phyloP scores from a whole-genome alignment of 2,888 invertebrate species.

The Carpatolechia fugitivella region DNA sequence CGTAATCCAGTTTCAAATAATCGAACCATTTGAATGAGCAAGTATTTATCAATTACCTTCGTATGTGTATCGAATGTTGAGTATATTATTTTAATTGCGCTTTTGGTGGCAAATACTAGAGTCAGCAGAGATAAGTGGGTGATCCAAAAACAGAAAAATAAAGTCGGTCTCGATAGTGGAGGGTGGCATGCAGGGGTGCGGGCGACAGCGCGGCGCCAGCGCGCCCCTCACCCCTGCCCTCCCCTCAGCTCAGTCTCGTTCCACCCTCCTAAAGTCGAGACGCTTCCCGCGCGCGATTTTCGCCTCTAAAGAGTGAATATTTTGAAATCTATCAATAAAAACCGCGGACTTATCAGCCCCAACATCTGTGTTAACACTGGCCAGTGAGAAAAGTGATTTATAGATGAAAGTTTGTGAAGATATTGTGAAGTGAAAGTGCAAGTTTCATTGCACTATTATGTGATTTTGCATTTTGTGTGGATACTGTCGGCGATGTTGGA shows the following conservation, averaged over 20 bases:
- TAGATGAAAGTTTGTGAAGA: background rate
- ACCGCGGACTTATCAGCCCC: no score
- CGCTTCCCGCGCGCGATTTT: constrained; percentile 29
- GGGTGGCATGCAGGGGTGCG: constrained; percentile 14
- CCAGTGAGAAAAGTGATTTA: background rate
- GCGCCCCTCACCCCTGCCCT: constrained; percentile 10
- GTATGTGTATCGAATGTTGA: constrained; percentile 3
- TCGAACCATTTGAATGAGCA: background rate
- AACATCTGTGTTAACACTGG: background rate
- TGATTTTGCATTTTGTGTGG: constrained; percentile 25
- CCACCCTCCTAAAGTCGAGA: constrained; percentile 35
- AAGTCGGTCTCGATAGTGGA: constrained; percentile 40
- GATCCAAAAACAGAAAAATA: constrained; percentile 56
- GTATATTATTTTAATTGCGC: constrained; percentile 37
- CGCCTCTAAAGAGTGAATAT: background rate
- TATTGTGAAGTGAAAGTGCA: constrained; percentile 16
- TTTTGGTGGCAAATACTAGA: constrained; percentile 37
- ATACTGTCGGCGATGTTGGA: constrained; percentile 30
- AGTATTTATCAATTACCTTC: background rate
- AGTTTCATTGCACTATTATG: constrained; percentile 17
- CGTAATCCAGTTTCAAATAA: no score
- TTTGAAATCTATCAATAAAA: background rate
- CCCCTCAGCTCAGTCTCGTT: constrained; percentile 43
- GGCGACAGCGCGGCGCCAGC: constrained; percentile 53
- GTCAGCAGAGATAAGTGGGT: constrained; percentile 46